A percentile compares a stretch with the other conserved stretches of the same genome.
Conservation (phyloP, 2,797 vertebrate genomes). For the Garrulus glandarius region DNA sequence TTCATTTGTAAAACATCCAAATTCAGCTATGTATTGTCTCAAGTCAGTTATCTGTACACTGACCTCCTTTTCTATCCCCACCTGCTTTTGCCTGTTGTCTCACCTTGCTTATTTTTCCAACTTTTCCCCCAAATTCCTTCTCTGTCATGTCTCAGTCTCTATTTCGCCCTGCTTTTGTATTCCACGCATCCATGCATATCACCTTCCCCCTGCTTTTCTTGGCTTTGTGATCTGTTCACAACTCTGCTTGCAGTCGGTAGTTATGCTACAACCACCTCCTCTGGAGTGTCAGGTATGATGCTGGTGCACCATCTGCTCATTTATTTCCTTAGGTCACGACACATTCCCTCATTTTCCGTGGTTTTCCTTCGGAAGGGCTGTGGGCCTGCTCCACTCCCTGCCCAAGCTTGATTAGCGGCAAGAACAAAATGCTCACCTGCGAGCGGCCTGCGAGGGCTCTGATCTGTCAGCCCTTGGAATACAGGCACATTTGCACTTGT, state of each 20-base stretch:
- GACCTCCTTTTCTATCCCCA: neutral
- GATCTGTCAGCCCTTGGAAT: neutral
- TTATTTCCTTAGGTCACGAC: constrained; percentile 31
- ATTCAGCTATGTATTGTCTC: neutral
- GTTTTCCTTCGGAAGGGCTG: neutral
- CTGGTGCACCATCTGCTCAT: constrained; percentile 49
- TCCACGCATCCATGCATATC: neutral
- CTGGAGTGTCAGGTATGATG: constrained; percentile 32
- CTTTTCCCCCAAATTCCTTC: neutral
- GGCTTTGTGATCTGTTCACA: neutral
- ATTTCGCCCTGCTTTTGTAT: neutral
- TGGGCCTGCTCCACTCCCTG: neutral
- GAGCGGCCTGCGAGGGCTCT: neutral
- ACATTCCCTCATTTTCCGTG: neutral
- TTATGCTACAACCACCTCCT: neutral
- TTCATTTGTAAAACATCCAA: neutral
- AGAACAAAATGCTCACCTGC: constrained; percentile 11
- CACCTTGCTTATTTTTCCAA: neutral
- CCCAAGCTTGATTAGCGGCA: neutral
- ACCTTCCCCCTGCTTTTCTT: neutral
- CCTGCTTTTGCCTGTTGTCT: neutral
- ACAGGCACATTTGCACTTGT: neutral
- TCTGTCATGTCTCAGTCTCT: neutral
- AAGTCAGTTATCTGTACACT: neutral
- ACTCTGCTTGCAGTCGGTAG: neutral